A percentile compares a stretch with the other conserved stretches of the same genome.
phyloP scores from a whole-genome alignment of 2,113 vertebrate species.

The Ailuropoda melanoleuca region DNA sequence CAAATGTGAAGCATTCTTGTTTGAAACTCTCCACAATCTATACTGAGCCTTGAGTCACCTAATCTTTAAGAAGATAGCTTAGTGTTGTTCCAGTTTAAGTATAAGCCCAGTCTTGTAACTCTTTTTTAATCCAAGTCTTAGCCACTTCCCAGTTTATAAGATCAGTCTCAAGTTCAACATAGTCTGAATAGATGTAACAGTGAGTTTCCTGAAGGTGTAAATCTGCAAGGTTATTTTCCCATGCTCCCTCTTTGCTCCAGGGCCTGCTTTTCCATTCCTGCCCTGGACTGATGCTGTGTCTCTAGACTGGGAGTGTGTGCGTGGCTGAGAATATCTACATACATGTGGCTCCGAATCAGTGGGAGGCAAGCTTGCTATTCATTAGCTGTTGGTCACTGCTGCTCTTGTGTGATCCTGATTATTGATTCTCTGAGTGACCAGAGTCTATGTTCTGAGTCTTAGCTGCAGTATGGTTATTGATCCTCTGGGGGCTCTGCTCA shows the following conservation, averaged over 20 bases:
- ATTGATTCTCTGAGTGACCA: background rate
- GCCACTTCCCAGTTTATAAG: background rate
- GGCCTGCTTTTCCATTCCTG: background rate
- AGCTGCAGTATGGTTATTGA: background rate
- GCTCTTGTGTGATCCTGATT: background rate
- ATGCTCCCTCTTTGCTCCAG: background rate
- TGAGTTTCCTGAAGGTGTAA: background rate
- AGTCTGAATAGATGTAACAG: background rate
- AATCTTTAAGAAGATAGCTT: background rate
- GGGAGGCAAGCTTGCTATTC: background rate
- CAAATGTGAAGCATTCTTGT: background rate
- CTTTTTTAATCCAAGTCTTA: background rate
- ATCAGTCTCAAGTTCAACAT: background rate
- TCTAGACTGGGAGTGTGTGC: background rate
- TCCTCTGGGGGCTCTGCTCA: background rate
- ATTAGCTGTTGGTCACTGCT: background rate
- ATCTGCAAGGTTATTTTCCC: background rate
- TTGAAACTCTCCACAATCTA: background rate
- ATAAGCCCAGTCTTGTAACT: background rate
- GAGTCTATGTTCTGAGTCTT: background rate
- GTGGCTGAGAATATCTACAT: background rate
- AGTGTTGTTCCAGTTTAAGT: slow-evolving; percentile 5
- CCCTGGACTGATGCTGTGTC: background rate
- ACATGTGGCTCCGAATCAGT: background rate
- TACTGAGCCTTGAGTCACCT: background rate